Evolutionary conservation across 1,140 invertebrate genomes (phyloP), one percentile per base, ranked within the genome.

Genomic region (Dendrolimus punctatus): DNA sequence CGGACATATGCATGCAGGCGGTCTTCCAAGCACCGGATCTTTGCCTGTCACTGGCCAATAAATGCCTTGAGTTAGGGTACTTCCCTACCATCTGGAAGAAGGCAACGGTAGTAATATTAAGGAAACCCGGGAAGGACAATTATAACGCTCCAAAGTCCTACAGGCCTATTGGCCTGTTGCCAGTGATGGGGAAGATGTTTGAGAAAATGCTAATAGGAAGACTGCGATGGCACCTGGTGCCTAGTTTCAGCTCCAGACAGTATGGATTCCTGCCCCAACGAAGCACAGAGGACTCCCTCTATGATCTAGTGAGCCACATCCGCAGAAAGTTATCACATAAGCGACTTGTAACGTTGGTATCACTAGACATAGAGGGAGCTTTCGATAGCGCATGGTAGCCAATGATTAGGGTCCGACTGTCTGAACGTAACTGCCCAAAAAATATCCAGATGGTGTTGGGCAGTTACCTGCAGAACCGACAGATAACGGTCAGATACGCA

Each of bases 51-150:
- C 8, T 63, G 3, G 1, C 41, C 0, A 62, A 62, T 39, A 52
- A 55, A 7, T 62, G 60, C 23, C 40, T 58, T 4, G n/a, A 39
- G 5, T 8, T 50, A 6, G 5, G 6, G 0, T 7, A 53, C 40
- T 62, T 62, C 45, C 61, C 56, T 6, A 45, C 38, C 1, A 42
- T 39, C 2, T 58, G 56, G 56, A 58, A 58, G 38, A 42, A 43
- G 36, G 56, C 56, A 8, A 49, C 46, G 37, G 49, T 56, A 3
- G 23, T 51, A 6, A 39, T 49, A 5, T 38, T 55, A 3, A 49
- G 53, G 36, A 55, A 55, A n/a, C 52, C 52, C 2, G 47, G 53
- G 6, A 55, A 49, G 23, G 9, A 48, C 5, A 7, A 49, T 5
- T 55, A 55, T 6, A 10, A 8, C 3, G 23, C 3, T 10, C 53